These are phyloP conservation scores for Amniataba percoides DNA, from an alignment of 2,797 vertebrate species.

Conservation along the genomic window DNA sequence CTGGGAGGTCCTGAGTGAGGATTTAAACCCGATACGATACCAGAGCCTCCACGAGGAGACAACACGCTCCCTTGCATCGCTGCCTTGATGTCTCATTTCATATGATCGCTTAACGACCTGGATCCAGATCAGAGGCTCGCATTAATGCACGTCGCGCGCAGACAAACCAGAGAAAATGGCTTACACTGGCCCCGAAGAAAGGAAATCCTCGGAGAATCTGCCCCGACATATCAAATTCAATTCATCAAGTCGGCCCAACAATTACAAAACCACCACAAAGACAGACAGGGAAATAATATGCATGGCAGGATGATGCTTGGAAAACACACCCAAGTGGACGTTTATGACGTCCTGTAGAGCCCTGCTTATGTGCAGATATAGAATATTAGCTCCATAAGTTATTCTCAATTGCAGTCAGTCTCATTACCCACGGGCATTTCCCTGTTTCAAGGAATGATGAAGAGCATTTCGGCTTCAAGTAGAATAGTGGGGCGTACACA, in stretches of 20 bases:
- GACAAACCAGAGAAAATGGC: slow-evolving; percentile 50
- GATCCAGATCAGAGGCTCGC: slow-evolving; percentile 52
- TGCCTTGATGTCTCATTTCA: slow-evolving; percentile 65
- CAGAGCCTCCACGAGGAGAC: slow-evolving; percentile 68
- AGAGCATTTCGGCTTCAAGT: slow-evolving; percentile 77
- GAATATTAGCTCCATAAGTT: slow-evolving; percentile 90
- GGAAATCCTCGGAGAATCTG: slow-evolving; percentile 62
- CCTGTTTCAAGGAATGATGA: slow-evolving; percentile 82
- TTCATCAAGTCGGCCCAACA: slow-evolving; percentile 70
- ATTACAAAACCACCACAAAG: slow-evolving; percentile 63
- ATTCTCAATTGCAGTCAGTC: slow-evolving; percentile 86
- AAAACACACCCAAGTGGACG: slow-evolving; percentile 81
- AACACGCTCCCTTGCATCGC: slow-evolving; percentile 49
- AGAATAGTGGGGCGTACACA: slow-evolving; percentile 78
- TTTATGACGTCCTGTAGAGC: slow-evolving; percentile 80
- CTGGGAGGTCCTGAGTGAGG: slow-evolving; percentile 75
- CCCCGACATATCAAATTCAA: slow-evolving; percentile 66
- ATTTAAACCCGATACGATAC: slow-evolving; percentile 79
- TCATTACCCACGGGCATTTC: slow-evolving; percentile 84
- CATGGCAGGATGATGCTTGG: slow-evolving; percentile 75
- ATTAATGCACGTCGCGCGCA: slow-evolving; percentile 42
- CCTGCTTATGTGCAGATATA: slow-evolving; percentile 82
- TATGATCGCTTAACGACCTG: slow-evolving; percentile 61
- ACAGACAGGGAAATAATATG: slow-evolving; percentile 78
- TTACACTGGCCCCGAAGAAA: slow-evolving; percentile 46